Conservation (phyloP, 2,888 invertebrate species). For the Amphipyra tragopoginis region DNA sequence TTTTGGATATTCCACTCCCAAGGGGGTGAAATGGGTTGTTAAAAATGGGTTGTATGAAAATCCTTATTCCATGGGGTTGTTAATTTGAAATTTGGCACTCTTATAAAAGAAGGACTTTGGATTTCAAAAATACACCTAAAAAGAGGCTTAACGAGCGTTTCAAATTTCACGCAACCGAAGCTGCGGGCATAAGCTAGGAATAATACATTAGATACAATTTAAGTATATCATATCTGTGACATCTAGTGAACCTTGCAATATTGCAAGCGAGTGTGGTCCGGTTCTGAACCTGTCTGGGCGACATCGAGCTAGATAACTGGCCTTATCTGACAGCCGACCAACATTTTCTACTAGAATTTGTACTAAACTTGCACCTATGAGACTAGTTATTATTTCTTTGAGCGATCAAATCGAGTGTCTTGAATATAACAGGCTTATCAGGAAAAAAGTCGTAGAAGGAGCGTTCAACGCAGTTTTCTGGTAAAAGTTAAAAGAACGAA, state of each 20-base stretch:
- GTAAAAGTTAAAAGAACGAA: neutral
- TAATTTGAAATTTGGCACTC: too few species aligned
- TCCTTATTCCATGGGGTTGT: too few species aligned
- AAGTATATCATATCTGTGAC: slow-evolving; percentile 24
- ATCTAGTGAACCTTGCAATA: slow-evolving; percentile 55
- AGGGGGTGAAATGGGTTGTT: too few species aligned
- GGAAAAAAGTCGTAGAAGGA: slow-evolving; percentile 7
- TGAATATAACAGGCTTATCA: slow-evolving; percentile 1
- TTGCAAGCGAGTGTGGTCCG: slow-evolving; percentile 54
- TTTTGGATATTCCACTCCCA: too few species aligned
- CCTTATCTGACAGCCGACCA: slow-evolving; percentile 38
- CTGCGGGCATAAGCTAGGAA: too few species aligned
- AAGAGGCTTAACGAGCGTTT: too few species aligned
- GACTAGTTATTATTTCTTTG: slow-evolving; percentile 30
- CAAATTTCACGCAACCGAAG: too few species aligned
- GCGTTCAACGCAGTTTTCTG: neutral
- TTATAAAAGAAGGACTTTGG: too few species aligned
- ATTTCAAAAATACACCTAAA: too few species aligned
- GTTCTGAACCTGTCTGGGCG: slow-evolving; percentile 59
- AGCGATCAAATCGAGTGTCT: slow-evolving; percentile 24
- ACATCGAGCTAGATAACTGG: slow-evolving; percentile 50
- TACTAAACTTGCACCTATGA: slow-evolving; percentile 13
- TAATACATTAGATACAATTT: neutral
- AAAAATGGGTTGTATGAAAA: too few species aligned
- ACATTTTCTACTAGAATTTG: slow-evolving; percentile 36